Conservation (phyloP, 2,888 invertebrate genomes). For the Cerceris ruficornis region DNA sequence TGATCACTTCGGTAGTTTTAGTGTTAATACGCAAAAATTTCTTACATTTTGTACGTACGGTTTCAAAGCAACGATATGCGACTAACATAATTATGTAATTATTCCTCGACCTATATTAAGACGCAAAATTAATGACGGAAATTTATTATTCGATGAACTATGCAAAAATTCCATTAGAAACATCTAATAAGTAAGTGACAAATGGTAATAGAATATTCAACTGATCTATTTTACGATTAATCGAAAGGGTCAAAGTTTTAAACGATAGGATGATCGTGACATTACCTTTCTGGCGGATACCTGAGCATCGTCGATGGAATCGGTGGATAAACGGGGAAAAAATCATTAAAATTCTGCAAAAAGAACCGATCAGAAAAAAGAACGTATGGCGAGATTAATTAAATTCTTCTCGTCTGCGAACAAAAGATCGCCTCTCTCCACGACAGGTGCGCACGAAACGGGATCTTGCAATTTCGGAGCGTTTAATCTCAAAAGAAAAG, state of each 20-base stretch:
- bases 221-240: conserved; percentile 6
- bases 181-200: neutral
- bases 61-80: neutral
- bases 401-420: conserved; percentile 6
- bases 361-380: conserved; percentile 61
- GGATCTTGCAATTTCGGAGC: neutral
- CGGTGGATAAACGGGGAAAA: conserved; percentile 72
- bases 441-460: conserved; percentile 12
- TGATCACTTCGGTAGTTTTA: too few species aligned
- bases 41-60: neutral
- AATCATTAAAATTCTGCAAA: conserved; percentile 72
- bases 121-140: too few species aligned
- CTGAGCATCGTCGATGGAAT: conserved; percentile 76
- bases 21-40: too few species aligned
- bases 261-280: conserved; percentile 65
- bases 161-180: neutral
- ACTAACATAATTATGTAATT: neutral
- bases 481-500: neutral
- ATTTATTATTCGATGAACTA: too few species aligned
- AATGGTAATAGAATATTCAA: neutral
- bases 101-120: too few species aligned
- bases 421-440: conserved; percentile 1
- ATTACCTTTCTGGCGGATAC: conserved; percentile 77
- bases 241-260: conserved; percentile 45
- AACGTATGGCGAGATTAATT: conserved; percentile 59